Percentiles rank a stretch among this genome's conserved stretches.
These are phyloP conservation scores for Taenaris catops DNA, from an alignment of 2,888 invertebrate genomes.

Conservation along the genomic window DNA sequence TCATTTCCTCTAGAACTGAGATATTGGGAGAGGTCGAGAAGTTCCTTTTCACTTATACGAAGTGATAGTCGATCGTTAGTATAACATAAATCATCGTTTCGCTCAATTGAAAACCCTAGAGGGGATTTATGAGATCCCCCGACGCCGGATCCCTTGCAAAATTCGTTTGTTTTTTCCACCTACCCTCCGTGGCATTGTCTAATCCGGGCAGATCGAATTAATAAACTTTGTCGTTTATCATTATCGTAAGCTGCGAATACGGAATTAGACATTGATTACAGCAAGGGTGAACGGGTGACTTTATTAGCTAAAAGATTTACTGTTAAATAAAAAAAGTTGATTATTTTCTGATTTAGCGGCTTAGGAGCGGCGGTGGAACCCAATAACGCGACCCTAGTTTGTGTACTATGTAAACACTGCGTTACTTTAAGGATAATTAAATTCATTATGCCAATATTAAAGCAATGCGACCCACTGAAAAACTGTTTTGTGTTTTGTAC, in stretches of 20 bases:
- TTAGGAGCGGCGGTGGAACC: constrained; percentile 18
- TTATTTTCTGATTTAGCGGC: constrained; percentile 31
- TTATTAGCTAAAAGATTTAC: constrained; percentile 56
- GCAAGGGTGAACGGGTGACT: constrained; percentile 57
- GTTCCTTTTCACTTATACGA: too few species aligned
- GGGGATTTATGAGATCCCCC: constrained; percentile 35
- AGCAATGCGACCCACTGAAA: too few species aligned
- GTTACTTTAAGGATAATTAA: constrained; percentile 2
- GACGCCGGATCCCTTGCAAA: constrained; percentile 50
- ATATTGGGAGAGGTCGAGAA: too few species aligned
- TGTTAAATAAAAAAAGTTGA: constrained; percentile 36
- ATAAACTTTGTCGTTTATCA: constrained; percentile 76
- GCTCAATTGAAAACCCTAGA: constrained; percentile 32
- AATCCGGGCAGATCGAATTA: constrained; percentile 75
- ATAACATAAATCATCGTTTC: neutral
- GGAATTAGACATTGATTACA: constrained; percentile 71
- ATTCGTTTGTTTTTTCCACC: constrained; percentile 71
- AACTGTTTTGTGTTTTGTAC: too few species aligned
- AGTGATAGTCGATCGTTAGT: too few species aligned
- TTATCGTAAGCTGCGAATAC: constrained; percentile 74
- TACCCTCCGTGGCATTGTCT: constrained; percentile 51
- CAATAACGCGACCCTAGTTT: constrained; percentile 17
- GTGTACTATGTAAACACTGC: constrained; percentile 2
- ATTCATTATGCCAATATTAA: too few species aligned
- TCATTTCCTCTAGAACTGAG: too few species aligned